Percentiles rank a stretch among this genome's conserved stretches.
Evolutionary conservation across 2,888 invertebrate species (phyloP).

Genomic region (Dynastes tityus): DNA sequence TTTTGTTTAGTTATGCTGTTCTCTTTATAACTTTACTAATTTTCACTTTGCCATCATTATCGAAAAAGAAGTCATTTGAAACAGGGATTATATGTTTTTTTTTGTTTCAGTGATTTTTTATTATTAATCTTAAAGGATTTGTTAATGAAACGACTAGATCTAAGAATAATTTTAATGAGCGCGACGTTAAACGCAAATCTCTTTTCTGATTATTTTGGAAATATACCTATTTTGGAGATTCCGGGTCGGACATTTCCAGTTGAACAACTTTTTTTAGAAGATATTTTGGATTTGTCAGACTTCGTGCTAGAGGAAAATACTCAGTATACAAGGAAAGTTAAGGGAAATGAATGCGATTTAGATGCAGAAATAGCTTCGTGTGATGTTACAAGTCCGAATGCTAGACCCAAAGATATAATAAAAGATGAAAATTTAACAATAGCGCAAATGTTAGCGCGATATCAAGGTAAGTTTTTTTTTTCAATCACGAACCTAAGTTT

Average conservation of each 20-base stretch:
- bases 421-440: slow-evolving; percentile 82
- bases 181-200: slow-evolving; percentile 91
- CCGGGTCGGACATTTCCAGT: slow-evolving; percentile 91
- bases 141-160: slow-evolving; percentile 79
- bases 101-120: slow-evolving; percentile 83
- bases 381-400: slow-evolving; percentile 74
- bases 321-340: slow-evolving; percentile 77
- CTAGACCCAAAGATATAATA: slow-evolving; percentile 75
- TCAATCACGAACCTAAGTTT: no score
- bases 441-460: slow-evolving; percentile 79
- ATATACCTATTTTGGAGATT: slow-evolving; percentile 85
- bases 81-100: background rate
- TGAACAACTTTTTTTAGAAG: slow-evolving; percentile 86
- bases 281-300: slow-evolving; percentile 79
- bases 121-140: slow-evolving; percentile 87
- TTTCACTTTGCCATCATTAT: no score
- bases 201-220: slow-evolving; percentile 88
- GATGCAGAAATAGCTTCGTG: slow-evolving; percentile 79
- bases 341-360: slow-evolving; percentile 74
- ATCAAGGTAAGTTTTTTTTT: slow-evolving; percentile 70
- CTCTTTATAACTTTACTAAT: no score
- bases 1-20: no score
- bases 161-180: slow-evolving; percentile 93
- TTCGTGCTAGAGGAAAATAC: slow-evolving; percentile 78
- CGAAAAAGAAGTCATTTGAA: no score